These are phyloP conservation scores for Onychorhynchus coronatus DNA, from an alignment of 2,113 vertebrate genomes.

Conservation along the genomic window DNA sequence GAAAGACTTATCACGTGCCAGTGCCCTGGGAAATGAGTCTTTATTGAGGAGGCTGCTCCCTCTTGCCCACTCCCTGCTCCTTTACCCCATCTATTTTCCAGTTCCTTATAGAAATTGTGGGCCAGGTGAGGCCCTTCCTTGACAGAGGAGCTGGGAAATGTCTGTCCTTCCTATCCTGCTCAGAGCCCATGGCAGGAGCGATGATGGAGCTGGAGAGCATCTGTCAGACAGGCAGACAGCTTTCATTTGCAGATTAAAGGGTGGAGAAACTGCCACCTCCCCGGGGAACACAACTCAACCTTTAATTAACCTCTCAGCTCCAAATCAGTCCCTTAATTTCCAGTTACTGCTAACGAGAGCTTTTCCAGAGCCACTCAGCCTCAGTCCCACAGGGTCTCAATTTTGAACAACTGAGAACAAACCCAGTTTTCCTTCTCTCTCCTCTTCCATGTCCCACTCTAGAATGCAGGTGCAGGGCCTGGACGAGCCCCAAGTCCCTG, in stretches of 20 bases:
- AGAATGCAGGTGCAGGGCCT: background rate
- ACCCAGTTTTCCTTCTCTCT: background rate
- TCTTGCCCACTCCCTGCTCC: background rate
- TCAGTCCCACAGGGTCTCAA: background rate
- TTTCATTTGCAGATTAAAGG: background rate
- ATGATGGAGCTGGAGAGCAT: background rate
- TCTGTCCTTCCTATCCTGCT: background rate
- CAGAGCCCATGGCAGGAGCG: background rate
- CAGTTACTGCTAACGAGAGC: background rate
- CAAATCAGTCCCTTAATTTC: slow-evolving; percentile 1
- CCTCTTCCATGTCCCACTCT: background rate
- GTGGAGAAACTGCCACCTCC: background rate
- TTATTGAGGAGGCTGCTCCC: background rate
- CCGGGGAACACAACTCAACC: background rate
- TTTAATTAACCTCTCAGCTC: slow-evolving; percentile 46
- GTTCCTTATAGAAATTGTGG: background rate
- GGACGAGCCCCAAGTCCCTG: background rate
- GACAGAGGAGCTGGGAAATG: background rate
- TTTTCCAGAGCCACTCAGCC: background rate
- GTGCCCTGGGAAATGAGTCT: background rate
- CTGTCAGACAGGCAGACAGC: background rate
- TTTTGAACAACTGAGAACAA: background rate
- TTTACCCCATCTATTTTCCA: background rate
- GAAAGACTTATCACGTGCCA: background rate
- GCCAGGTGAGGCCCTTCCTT: background rate